Percentiles rank a stretch among this genome's conserved stretches.
Evolutionary conservation across 92 coral and sea anemone genomes (phyloP).

Genomic region (Ricordea florida): DNA sequence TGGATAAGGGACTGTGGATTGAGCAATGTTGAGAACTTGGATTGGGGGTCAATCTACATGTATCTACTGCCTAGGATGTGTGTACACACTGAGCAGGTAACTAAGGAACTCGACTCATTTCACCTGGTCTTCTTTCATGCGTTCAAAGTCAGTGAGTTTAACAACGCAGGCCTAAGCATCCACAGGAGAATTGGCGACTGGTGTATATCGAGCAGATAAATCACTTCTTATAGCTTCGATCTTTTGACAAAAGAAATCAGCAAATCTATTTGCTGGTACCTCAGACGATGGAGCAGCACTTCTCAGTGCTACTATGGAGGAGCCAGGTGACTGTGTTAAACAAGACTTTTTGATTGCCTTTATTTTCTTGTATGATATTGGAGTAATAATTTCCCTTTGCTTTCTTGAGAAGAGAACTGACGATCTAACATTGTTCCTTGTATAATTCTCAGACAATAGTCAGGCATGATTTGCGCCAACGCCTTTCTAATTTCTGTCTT

Average conservation of each 20-base stretch:
- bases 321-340: too few species aligned
- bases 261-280: conserved; percentile 51
- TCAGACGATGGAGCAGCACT: conserved; percentile 19
- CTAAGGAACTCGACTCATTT: background rate
- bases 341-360: too few species aligned
- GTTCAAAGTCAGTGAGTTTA: conserved; percentile 21
- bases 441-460: conserved; percentile 2
- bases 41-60: background rate
- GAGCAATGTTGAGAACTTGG: background rate
- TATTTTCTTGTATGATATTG: conserved; percentile 28
- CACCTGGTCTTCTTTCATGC: conserved; percentile 22
- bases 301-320: conserved; percentile 41
- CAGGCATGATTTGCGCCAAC: conserved; percentile 20
- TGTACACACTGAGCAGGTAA: background rate
- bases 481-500: conserved; percentile 30
- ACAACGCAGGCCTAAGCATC: conserved; percentile 1
- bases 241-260: conserved; percentile 47
- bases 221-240: conserved; percentile 34
- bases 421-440: conserved; percentile 18
- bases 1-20: background rate
- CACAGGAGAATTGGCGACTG: conserved; percentile 7
- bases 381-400: conserved; percentile 36
- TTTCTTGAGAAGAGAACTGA: background rate
- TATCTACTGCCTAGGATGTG: background rate
- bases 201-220: conserved; percentile 5